phyloP scores from a whole-genome alignment of 2,797 vertebrate species.

The Phoebastria nigripes region DNA sequence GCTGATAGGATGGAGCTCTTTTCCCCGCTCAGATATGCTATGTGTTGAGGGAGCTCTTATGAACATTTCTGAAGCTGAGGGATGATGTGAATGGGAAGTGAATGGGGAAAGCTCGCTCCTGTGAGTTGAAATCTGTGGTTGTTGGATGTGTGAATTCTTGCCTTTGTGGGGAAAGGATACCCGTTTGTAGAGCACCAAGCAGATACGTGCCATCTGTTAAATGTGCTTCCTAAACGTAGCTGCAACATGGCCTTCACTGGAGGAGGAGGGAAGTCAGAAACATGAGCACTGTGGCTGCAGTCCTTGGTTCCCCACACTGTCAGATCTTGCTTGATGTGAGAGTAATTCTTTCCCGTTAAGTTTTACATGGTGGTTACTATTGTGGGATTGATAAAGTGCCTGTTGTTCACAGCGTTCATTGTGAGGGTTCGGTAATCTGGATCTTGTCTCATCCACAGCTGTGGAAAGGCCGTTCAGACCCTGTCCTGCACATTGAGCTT shows the following conservation, averaged over 20 bases:
- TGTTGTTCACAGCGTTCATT: background rate
- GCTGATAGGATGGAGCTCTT: background rate
- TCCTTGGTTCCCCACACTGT: background rate
- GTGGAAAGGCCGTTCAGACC: slow-evolving; percentile 87
- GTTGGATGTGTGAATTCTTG: background rate
- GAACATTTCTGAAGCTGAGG: background rate
- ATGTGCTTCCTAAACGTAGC: background rate
- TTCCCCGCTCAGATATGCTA: background rate
- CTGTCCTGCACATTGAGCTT: slow-evolving; percentile 93
- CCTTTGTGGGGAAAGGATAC: background rate
- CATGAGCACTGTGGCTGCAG: background rate
- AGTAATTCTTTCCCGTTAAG: background rate
- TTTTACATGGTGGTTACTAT: background rate
- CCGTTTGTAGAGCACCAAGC: background rate
- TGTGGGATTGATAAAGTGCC: background rate
- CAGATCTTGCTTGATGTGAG: background rate
- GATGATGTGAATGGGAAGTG: background rate
- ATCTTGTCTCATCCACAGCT: slow-evolving; percentile 68
- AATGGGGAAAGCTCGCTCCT: background rate
- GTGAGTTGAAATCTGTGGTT: background rate
- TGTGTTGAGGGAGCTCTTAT: background rate
- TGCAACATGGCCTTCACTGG: background rate
- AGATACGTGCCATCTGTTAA: rapidly evolving
- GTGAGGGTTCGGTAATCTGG: background rate
- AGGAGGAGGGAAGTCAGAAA: background rate